These are phyloP conservation scores for Podarcis lilfordi DNA, from an alignment of 2,797 vertebrate genomes.

Conservation along the genomic window DNA sequence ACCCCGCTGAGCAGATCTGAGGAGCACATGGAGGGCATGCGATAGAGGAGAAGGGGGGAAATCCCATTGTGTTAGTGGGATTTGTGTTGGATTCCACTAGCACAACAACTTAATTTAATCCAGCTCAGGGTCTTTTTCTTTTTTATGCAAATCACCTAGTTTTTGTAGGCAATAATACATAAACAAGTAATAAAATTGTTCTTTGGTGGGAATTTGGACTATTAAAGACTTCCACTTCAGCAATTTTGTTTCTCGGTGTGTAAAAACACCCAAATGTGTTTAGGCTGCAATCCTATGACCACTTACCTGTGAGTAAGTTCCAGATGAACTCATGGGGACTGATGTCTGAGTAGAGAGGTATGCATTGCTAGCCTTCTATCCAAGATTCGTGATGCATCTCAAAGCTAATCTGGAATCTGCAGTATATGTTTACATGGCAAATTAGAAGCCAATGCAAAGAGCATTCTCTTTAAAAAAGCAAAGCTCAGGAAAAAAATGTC, in stretches of 20 bases:
- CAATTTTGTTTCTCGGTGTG: background rate
- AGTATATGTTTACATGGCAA: background rate
- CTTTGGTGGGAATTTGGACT: background rate
- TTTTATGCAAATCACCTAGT: background rate
- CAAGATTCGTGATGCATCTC: background rate
- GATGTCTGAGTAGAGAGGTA: background rate
- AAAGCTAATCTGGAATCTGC: background rate
- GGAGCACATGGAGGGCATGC: too few relatives aligned
- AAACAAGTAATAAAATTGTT: background rate
- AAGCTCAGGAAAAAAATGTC: conserved; percentile 32
- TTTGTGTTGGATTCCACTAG: too few relatives aligned
- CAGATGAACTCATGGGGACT: too few relatives aligned
- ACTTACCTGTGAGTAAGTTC: too few relatives aligned
- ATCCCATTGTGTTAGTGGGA: too few relatives aligned
- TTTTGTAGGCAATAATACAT: background rate
- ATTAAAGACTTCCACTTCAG: background rate
- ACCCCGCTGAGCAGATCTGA: too few relatives aligned
- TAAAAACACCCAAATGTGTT: background rate
- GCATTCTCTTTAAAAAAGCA: conserved; percentile 11
- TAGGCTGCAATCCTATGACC: too few relatives aligned
- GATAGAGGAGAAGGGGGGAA: too few relatives aligned
- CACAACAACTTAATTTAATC: too few relatives aligned
- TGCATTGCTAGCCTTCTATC: background rate
- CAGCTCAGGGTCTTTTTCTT: background rate
- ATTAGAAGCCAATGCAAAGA: background rate